Evolutionary conservation across 1,140 invertebrate genomes (phyloP), one percentile per base, ranked within the genome.

Genomic region (Micrasema longulum): DNA sequence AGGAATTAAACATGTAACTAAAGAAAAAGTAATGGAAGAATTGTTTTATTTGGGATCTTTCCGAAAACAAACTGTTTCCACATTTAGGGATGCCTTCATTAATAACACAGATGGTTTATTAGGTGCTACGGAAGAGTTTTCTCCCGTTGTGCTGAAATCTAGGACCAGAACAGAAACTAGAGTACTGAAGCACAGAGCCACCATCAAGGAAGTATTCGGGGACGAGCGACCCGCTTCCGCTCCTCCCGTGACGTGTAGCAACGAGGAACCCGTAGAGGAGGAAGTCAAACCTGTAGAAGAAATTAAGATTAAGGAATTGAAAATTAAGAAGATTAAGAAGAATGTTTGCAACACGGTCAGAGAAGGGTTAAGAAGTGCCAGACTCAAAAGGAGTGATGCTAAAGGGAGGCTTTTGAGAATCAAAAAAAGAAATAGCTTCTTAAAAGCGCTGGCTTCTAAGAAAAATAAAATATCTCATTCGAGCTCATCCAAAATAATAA

Each of bases 191-290:
- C 90, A 92, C 76, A 86, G 91, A 75, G 91, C 92, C 9, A 93
- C 91, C 1, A 93, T 93, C 31, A 88, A 91, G 72, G 91, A 93
- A 80, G 91, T 93, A 0, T 94, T 93, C 79, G 92, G 92, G 2
- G 91, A 91, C 36, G 88, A 91, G 77, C 80, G 90, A 7, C 90
- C 91, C 0, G 90, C 90, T 0, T 90, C 89, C 0, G 88, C 88
- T 0, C 89, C 89, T 0, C 88, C 89, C 0, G 87, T 72, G 9
- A 36, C 82, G 76, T 81, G 80, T 64, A 84, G 80, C 66, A 82
- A 81, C 60, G 79, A 55, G 41, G 71, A 80, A 36, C 79, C 81
- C 16, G 80, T 78, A 0, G 81, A 81, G 5, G 81, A 81, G 5
- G 41, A 63, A 64, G 35, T 43, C 80, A 26, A 65, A 20, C 23